phyloP scores from a whole-genome alignment of 2,797 vertebrate genomes.

The Sebastes flavidus region DNA sequence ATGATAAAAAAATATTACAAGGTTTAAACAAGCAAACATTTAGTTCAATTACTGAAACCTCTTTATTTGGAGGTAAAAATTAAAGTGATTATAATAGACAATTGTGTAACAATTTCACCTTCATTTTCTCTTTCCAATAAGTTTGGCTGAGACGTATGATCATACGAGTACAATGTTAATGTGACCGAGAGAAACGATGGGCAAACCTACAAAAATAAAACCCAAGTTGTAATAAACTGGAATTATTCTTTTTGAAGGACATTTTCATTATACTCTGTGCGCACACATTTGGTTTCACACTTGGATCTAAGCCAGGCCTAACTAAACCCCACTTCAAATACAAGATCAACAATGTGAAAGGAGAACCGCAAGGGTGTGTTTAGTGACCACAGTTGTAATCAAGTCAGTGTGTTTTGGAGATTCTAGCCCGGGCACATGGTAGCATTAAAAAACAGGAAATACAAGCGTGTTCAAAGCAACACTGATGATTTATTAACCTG shows the following conservation, averaged over 20 bases:
- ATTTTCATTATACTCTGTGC: not conserved
- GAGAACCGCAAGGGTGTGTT: not conserved
- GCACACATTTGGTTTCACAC: not conserved
- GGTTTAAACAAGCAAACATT: not conserved
- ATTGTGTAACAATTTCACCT: not conserved
- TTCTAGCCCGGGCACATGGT: not conserved
- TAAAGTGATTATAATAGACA: not conserved
- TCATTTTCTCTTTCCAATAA: not conserved
- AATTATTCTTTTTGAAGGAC: not conserved
- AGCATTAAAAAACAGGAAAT: not conserved
- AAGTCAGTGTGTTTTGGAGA: not conserved
- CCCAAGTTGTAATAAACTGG: too few species aligned
- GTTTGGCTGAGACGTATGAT: not conserved
- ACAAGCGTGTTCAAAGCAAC: not conserved
- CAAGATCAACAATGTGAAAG: not conserved
- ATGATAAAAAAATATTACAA: not conserved
- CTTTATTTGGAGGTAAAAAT: not conserved
- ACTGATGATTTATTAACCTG: not conserved
- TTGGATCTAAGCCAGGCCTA: not conserved
- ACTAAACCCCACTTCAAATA: not conserved
- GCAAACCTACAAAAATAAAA: too few species aligned
- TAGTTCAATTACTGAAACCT: rapidly evolving
- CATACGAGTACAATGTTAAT: too few species aligned
- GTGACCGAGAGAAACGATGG: too few species aligned
- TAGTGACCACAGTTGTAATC: not conserved